Evolutionary conservation across 2,888 invertebrate species (phyloP), one percentile per base, ranked within the genome.

Genomic region (Diadegma fenestrale): DNA sequence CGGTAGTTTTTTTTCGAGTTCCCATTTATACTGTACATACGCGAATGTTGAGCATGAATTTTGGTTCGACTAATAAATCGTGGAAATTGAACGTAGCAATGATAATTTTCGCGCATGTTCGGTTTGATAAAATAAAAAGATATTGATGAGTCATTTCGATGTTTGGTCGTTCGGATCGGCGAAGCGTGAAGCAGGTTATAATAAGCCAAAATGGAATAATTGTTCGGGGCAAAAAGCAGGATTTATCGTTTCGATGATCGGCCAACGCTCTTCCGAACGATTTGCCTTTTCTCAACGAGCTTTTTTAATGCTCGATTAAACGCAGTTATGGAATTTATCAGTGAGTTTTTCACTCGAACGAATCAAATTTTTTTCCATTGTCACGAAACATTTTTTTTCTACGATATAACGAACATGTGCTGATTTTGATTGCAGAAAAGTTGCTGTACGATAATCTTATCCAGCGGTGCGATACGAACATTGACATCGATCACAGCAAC

Each of bases 361-460:
- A 68, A 19, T 45, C n/a, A 54, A 73, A 30, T 37, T 58, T 22
- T 30, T 48, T 45, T 26, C 63, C 45, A 14, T 58, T 68, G 41
- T 14, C 8, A 37, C 12, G n/a, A 14, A 54, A 7, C 4, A 17
- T 14, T 10, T 58, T 45, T 78, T 71, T 12, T 26, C 33, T 37
- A 63, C 30, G 30, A 30, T 30, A 30, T 30, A 82, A 63, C 12
- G 7, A n/a, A 30, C 41, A 45, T 48, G 43, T 19, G 10, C 8
- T 4, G 1, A 10, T 54, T 84, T 43, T 81, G 88, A 83, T 92
- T 92, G 17, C 89, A 93, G 93, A 90, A 68, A 91, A 90, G 81
- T 87, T 91, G 77, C 86, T 92, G 72, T 84, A 89, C 33, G 91
- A 92, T 82, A 90, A 89, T 72, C 90, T 90, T 75, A 84, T 89